These are phyloP conservation scores for Dipodomys merriami DNA, from an alignment of 2,113 vertebrate genomes.

Conservation along the genomic window DNA sequence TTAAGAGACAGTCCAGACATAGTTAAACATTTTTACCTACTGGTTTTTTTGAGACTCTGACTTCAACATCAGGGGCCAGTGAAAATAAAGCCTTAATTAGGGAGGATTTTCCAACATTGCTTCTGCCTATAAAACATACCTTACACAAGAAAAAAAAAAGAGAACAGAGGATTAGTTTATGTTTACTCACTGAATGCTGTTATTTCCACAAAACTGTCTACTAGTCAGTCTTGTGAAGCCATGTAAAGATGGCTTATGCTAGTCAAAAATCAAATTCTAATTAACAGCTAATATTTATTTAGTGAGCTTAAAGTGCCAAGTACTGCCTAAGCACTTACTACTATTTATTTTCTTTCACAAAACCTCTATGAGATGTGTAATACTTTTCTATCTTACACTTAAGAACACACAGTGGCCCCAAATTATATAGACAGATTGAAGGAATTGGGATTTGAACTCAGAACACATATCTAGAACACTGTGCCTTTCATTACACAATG, in stretches of 20 bases:
- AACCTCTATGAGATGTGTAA: background rate
- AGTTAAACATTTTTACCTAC: conserved; percentile 85
- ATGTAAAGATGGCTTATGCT: conserved; percentile 1
- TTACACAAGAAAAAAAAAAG: conserved; percentile 70
- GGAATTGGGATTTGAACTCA: conserved; percentile 26
- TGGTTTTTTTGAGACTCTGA: conserved; percentile 94
- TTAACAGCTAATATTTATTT: background rate
- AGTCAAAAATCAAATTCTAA: conserved; percentile 48
- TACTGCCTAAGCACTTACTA: conserved; percentile 35
- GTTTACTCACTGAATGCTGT: background rate
- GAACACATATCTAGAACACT: background rate
- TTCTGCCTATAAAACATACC: conserved; percentile 97
- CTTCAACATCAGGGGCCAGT: conserved; percentile 93
- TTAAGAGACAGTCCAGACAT: conserved; percentile 25
- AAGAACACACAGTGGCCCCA: background rate
- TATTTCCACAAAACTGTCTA: conserved; percentile 30
- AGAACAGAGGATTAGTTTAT: background rate
- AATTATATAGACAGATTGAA: background rate
- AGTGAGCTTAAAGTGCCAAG: conserved; percentile 8
- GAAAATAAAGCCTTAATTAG: conserved; percentile 95
- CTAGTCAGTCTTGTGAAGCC: background rate
- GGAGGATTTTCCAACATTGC: conserved; percentile 97
- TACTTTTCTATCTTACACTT: background rate
- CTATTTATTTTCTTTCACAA: conserved; percentile 12
- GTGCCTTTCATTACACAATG: conserved; percentile 35